phyloP scores from a whole-genome alignment of 2,113 vertebrate species.

The Cephalopholis sonnerati region DNA sequence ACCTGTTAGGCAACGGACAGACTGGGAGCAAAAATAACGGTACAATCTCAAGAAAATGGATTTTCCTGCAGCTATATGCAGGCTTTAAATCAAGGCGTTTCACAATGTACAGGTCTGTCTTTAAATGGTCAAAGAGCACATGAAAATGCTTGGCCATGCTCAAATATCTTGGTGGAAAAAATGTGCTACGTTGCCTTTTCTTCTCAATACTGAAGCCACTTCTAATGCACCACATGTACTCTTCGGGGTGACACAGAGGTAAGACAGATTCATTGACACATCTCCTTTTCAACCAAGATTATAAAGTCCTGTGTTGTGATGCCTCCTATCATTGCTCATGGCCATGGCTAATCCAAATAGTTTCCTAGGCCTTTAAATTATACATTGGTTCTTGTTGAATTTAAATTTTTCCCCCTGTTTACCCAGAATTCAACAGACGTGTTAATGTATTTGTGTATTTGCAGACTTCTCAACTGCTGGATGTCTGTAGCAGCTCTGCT shows the following conservation, averaged over 20 bases:
- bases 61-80: slow-evolving; percentile 28
- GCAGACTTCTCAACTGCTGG: background rate
- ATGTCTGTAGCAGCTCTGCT: background rate
- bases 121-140: slow-evolving; percentile 17
- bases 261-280: slow-evolving; percentile 2
- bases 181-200: slow-evolving; percentile 22
- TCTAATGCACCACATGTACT: slow-evolving; percentile 17
- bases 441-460: background rate
- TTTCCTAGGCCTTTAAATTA: background rate
- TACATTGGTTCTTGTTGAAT: background rate
- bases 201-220: slow-evolving; percentile 6
- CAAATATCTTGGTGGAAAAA: slow-evolving; percentile 25
- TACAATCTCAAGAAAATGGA: slow-evolving; percentile 36
- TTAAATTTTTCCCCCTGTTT: background rate
- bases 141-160: slow-evolving; percentile 32
- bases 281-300: background rate
- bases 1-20: slow-evolving; percentile 40
- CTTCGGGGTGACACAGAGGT: background rate
- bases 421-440: background rate
- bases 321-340: background rate
- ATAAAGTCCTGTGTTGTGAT: background rate
- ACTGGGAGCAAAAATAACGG: slow-evolving; percentile 35
- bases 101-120: slow-evolving; percentile 26
- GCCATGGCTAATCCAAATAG: too few species aligned
- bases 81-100: slow-evolving; percentile 26